These are phyloP conservation scores for Plotosus lineatus DNA, from an alignment of 2,113 vertebrate genomes.

Conservation along the genomic window DNA sequence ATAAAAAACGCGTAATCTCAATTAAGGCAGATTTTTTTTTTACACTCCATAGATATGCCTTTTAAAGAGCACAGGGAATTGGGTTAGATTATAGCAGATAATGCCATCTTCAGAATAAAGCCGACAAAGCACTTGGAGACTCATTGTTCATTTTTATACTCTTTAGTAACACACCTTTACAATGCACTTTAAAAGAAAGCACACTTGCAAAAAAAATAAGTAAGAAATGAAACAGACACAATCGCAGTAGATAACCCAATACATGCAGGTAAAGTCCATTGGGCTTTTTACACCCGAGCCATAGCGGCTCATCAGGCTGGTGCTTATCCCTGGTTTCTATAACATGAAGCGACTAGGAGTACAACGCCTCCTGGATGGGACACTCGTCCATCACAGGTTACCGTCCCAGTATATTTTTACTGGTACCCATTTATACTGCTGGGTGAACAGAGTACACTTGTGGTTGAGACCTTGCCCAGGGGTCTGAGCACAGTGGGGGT, in stretches of 20 bases:
- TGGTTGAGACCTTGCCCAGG: too few relatives aligned
- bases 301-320: too few relatives aligned
- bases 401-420: too few relatives aligned
- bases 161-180: background rate
- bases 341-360: too few relatives aligned
- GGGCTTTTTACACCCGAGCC: too few relatives aligned
- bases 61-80: background rate
- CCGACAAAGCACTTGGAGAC: background rate
- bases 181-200: background rate
- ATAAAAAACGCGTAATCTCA: background rate
- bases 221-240: background rate
- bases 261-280: too few relatives aligned
- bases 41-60: background rate
- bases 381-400: too few relatives aligned
- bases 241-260: background rate
- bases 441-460: too few relatives aligned
- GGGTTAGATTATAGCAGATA: conserved; percentile 2
- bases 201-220: background rate
- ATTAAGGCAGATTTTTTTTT: background rate
- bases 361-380: too few relatives aligned
- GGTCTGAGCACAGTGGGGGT: too few relatives aligned
- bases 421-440: too few relatives aligned
- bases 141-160: background rate
- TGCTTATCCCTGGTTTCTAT: too few relatives aligned
- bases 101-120: conserved; percentile 1